Evolutionary conservation across 2,113 vertebrate genomes (phyloP), one percentile per base, ranked within the genome.

Genomic region (Pomatorhinus ruficollis): DNA sequence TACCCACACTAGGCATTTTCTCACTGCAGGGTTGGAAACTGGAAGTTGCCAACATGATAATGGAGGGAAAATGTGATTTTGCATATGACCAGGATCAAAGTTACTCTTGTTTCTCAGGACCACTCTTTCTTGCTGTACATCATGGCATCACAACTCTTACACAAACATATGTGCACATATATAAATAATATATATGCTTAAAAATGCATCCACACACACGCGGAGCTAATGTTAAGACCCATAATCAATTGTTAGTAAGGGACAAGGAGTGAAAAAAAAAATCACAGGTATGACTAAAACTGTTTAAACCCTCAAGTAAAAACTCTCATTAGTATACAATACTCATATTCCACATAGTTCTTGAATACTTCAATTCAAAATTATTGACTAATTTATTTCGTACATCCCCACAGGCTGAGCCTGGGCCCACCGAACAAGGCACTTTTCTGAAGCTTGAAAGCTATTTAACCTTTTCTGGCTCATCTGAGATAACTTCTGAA

Each of bases 401-500:
- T 69, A 42, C 53, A 77, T 45, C 15, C 14, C 12, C 23, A 27
- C 28, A 69, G 66, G 18, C 30, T 88, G 54, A 71, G 40, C 13
- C 64, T 75, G 8, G 30, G 4, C 27, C 79, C n/a, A 86, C 56
- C 33, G 56, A 39, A 72, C 1, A 1, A 80, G 68, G 14, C n/a
- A 56, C 60, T 93, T 90, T 47, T 22, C 33, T 78, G 76, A 86
- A 70, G 78, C 47, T 28, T 82, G 49, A 79, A 95, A 86, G 79
- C 60, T 88, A 39, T 60, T 93, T 90, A 92, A 93, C 90, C 76
- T 89, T 88, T 94, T 80, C 92, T 94, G 82, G 39, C 14, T 24
- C 47, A 44, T 94, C 68, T 95, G 54, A 93, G 84, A 86, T 96
- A 87, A 92, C 39, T 96, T 83, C 33, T 74, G 59, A 81, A 76